A percentile compares a stretch with the other conserved stretches of the same genome.
Conservation (phyloP, 2,888 invertebrate genomes). For the Aphrophora alni region DNA sequence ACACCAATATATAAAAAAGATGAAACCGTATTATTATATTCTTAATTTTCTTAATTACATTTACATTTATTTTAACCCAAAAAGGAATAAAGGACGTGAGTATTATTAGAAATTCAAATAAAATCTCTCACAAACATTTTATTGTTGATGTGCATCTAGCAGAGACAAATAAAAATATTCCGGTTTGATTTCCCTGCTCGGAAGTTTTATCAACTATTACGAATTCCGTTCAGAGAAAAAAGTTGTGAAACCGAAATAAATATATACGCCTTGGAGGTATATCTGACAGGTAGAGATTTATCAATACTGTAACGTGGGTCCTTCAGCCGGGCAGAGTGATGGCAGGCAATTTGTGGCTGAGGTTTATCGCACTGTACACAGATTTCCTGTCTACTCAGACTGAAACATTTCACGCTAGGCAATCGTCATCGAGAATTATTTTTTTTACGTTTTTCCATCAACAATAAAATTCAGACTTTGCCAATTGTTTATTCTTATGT, state of each 20-base stretch:
- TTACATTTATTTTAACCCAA: too few relatives aligned
- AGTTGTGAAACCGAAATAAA: background rate
- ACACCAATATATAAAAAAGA: too few relatives aligned
- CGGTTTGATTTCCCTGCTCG: background rate
- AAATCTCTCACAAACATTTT: too few relatives aligned
- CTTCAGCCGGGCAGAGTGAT: background rate
- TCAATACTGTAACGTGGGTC: background rate
- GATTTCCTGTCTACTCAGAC: background rate
- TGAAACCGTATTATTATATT: too few relatives aligned
- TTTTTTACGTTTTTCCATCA: background rate
- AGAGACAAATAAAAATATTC: too few relatives aligned
- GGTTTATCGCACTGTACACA: slow-evolving; percentile 1
- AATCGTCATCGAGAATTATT: background rate
- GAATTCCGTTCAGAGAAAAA: background rate
- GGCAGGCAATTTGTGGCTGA: background rate
- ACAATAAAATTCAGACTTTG: background rate
- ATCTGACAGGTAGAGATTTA: background rate
- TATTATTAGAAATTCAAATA: too few relatives aligned
- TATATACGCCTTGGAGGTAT: background rate
- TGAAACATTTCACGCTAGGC: background rate
- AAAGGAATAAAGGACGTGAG: too few relatives aligned
- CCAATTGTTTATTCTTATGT: too few relatives aligned
- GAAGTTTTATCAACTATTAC: background rate
- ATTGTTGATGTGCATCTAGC: too few relatives aligned
- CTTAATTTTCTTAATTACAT: too few relatives aligned